Base-by-base conservation (phyloP, 2,113 vertebrate genomes). In the Trichomycterus rosablanca region DNA sequence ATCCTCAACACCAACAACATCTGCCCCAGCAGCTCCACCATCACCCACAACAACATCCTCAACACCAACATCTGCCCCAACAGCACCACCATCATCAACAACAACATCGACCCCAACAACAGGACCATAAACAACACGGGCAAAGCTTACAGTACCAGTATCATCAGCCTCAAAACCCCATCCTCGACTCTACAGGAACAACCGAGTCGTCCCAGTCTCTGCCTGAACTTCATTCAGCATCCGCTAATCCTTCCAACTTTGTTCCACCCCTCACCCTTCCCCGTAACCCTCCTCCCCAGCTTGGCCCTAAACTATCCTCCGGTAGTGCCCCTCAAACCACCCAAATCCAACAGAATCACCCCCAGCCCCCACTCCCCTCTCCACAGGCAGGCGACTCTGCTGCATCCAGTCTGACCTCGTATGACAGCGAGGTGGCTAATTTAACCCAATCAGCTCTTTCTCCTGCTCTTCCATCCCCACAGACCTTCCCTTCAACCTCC, bases 381-480 rank as follows among this genome's bases (percentile, higher is more conserved):
- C 76, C 89, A 0, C 84, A 91, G 61, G 66, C 88, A 2, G 83
- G 88, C 7, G 93, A 95, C 76, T 95, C 93, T 37, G 91, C 93
- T 1, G 74, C 89, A 0, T 95, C 93, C 28, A 95, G 93, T 79
- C 84, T 95, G 62, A 94, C 93, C 2, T 95, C 93, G 14, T 95
- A 95, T 0, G 93, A 95, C 79, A 95, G 93, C 1, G 93, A 95
- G 68, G 93, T 95, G 74, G 93, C 93, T 50, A 94, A 89, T 53
- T 86, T 95, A 55, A 95, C 93, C 3, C 92, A 93, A 69, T 89
- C 88, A 0, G 82, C 86, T 15, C 75, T 80, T 10, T 89, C 87
- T 12, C 83, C 85, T 7, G 83, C 84, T 8, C 79, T 81, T 37
- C 77, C 83, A 1, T 84, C 80, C 34, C 70, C 84, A 11, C 83